phyloP scores from a whole-genome alignment of 2,797 vertebrate genomes.

The Leucoraja ocellata region DNA sequence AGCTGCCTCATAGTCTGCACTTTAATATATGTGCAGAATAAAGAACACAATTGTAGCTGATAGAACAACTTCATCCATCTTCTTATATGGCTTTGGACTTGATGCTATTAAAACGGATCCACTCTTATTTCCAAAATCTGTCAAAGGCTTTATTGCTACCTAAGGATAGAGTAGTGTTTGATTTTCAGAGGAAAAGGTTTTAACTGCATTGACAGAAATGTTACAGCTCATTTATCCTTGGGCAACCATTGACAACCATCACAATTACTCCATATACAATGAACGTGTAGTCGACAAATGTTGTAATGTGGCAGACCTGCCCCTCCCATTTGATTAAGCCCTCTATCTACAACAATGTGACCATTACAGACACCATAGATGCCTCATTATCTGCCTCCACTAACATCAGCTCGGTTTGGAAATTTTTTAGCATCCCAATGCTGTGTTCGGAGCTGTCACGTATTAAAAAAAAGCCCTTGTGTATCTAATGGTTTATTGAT shows the following conservation, averaged over 20 bases:
- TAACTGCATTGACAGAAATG: neutral
- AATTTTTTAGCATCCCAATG: constrained; percentile 15
- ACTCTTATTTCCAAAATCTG: neutral
- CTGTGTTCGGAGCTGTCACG: neutral
- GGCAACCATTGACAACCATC: neutral
- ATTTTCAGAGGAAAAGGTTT: neutral
- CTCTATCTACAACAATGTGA: neutral
- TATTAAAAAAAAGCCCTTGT: neutral
- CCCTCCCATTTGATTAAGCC: constrained; percentile 10
- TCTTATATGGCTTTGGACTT: neutral
- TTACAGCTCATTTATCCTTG: neutral
- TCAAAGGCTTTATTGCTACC: neutral
- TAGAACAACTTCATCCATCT: neutral
- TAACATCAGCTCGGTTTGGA: constrained; percentile 21
- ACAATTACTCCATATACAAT: constrained; percentile 6
- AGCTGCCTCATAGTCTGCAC: neutral
- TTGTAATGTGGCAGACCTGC: constrained; percentile 3
- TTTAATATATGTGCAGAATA: neutral
- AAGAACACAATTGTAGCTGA: neutral
- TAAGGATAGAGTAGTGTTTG: neutral
- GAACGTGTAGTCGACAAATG: neutral
- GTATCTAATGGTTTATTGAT: constrained; percentile 23
- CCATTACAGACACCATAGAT: neutral
- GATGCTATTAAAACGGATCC: neutral
- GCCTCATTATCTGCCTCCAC: constrained; percentile 2